phyloP scores from a whole-genome alignment of 1,140 invertebrate genomes.

The Drosophila sproati region DNA sequence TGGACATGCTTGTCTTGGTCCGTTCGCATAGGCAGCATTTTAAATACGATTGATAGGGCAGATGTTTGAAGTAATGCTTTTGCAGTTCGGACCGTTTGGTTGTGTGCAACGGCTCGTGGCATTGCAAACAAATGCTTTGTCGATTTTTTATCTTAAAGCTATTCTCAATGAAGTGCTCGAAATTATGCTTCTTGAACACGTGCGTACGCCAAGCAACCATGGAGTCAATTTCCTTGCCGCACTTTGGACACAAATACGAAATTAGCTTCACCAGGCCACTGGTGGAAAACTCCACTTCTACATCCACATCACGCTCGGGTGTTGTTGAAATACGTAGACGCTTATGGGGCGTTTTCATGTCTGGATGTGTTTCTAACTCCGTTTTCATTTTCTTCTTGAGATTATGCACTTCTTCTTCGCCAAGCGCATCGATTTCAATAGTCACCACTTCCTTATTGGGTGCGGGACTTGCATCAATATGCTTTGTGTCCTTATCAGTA shows the following conservation, averaged over 20 bases:
- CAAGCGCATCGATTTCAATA: conserved; percentile 74
- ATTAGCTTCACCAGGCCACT: conserved; percentile 51
- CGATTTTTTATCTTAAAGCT: conserved; percentile 67
- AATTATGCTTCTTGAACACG: conserved; percentile 74
- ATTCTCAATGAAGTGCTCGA: conserved; percentile 69
- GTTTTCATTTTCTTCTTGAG: conserved; percentile 52
- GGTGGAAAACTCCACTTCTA: conserved; percentile 17
- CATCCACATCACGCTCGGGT: conserved; percentile 36
- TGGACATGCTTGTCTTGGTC: conserved; percentile 75
- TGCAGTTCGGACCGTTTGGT: conserved; percentile 57
- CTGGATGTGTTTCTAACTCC: conserved; percentile 8
- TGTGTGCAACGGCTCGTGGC: conserved; percentile 56
- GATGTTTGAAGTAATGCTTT: conserved; percentile 76
- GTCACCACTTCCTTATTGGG: conserved; percentile 57
- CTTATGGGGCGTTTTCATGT: conserved; percentile 24
- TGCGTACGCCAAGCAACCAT: conserved; percentile 70
- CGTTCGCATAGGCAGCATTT: conserved; percentile 72
- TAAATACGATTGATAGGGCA: conserved; percentile 72
- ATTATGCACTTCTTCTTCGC: conserved; percentile 63
- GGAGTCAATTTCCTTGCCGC: conserved; percentile 64
- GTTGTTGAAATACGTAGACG: conserved; percentile 40
- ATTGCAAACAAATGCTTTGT: conserved; percentile 63
- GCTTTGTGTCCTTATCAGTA: background rate
- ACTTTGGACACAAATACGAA: conserved; percentile 70
- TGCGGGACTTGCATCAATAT: background rate